Base-by-base conservation (phyloP, 2,888 invertebrate species). In the Agonopterix heracliana region DNA sequence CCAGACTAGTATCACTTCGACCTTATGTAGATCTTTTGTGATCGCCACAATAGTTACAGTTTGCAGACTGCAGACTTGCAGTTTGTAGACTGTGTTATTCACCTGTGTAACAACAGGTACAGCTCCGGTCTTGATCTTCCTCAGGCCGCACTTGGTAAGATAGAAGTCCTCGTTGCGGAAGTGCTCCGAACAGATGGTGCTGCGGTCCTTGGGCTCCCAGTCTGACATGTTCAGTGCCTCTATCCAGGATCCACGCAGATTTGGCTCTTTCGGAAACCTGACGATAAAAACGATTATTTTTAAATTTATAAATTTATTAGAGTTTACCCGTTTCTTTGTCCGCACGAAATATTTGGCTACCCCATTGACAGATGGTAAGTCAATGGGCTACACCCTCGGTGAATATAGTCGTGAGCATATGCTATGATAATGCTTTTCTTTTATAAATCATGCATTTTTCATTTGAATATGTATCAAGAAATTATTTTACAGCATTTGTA, bases 141-240 rank as follows among this genome's bases (percentile, higher is more conserved):
- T 53, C 2, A 78, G 45, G 0, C 85, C 85, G 34, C 63, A 63
- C 11, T 70, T 74, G 0, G 82, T 82, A 13, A 68, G 54, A 40
- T 80, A 82, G 44, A 84, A 74, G 48, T 85, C 79, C 4, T 76
- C 72, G 12, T 62, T 64, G 0, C 61, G 55, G 45, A 86, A 86
- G 45, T 86, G 85, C n/a, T 81, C 76, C 0, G 85, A 85, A 46
- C 85, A 86, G 2, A 86, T 62, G 0, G 74, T 61, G 41, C 81
- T 82, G 0, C 76, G 57, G 0, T 81, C 81, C 41, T 72, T 78
- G 0, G 77, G 78, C 51, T 77, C 73, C 75, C 75, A 83, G 35
- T 68, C 60, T 0, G 59, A 17, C 46, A 76, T 54, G 7, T 68
- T 68, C 0, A 86, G 62, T 0, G 81, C 75, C 26, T 76, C 68